A percentile compares a stretch with the other conserved stretches of the same genome.
Evolutionary conservation across 2,888 invertebrate genomes (phyloP).

Genomic region (Atethmia centrago): DNA sequence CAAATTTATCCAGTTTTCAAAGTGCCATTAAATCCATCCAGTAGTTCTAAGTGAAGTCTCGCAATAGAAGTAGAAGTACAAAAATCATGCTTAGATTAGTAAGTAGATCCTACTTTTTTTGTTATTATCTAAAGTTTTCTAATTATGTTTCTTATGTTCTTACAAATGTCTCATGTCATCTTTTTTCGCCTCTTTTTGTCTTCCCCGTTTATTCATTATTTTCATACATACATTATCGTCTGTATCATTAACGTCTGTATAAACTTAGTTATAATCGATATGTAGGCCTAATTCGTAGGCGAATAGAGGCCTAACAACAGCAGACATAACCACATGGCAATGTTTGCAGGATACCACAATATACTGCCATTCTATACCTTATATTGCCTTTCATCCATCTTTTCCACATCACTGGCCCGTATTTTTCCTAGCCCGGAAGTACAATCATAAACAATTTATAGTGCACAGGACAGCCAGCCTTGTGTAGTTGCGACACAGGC

Average conservation of each 20-base stretch:
- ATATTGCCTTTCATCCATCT: background rate
- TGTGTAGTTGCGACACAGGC: slow-evolving; percentile 16
- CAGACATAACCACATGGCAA: background rate
- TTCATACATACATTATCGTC: background rate
- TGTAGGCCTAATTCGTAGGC: background rate
- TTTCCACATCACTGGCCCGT: slow-evolving; percentile 8
- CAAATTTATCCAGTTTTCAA: slow-evolving; percentile 3
- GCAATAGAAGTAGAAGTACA: background rate
- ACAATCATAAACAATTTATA: slow-evolving; percentile 3
- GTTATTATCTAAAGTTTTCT: background rate
- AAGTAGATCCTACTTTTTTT: background rate
- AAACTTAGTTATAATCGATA: background rate
- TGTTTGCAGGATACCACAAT: slow-evolving; percentile 1
- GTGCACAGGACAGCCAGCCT: slow-evolving; percentile 3
- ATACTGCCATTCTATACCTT: background rate
- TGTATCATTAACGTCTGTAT: background rate
- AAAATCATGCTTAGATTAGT: slow-evolving; percentile 13
- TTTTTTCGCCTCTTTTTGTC: background rate
- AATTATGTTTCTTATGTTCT: too few species aligned
- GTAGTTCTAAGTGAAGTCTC: slow-evolving; percentile 12
- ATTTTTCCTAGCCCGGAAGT: slow-evolving; percentile 14
- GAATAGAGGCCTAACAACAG: background rate
- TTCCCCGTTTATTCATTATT: background rate
- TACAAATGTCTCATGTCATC: background rate
- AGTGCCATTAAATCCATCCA: slow-evolving; percentile 34